Conservation (phyloP, 2,888 invertebrate species). For the Lymantria dispar region DNA sequence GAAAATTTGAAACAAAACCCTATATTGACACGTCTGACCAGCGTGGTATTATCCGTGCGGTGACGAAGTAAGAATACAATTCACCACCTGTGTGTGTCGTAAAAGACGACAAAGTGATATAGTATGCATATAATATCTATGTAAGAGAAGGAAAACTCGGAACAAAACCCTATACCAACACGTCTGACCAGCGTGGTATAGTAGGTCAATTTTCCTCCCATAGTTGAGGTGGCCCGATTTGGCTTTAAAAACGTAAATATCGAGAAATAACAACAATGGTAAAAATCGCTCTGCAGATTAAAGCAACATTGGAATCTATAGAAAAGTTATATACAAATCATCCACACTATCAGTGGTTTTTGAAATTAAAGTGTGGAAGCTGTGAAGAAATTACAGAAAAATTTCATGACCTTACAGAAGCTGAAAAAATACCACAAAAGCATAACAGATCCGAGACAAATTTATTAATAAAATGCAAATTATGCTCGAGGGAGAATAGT, state of each 20-base stretch:
- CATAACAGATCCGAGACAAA: conserved; percentile 91
- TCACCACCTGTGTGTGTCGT: too few relatives aligned
- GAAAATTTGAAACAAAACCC: too few relatives aligned
- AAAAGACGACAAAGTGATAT: too few relatives aligned
- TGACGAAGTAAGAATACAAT: too few relatives aligned
- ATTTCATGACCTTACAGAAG: conserved; percentile 91
- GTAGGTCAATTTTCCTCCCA: too few relatives aligned
- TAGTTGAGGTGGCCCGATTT: neutral
- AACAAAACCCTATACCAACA: too few relatives aligned
- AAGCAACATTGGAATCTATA: conserved; percentile 90
- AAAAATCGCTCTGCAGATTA: conserved; percentile 92
- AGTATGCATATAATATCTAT: too few relatives aligned
- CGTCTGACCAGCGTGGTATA: too few relatives aligned
- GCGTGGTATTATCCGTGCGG: too few relatives aligned
- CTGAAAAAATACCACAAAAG: conserved; percentile 87
- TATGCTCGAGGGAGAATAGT: conserved; percentile 93
- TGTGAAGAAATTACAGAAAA: conserved; percentile 93
- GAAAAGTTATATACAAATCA: conserved; percentile 89
- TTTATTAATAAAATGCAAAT: conserved; percentile 93
- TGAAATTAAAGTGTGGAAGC: conserved; percentile 92
- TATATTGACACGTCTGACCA: too few relatives aligned
- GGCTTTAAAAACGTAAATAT: neutral
- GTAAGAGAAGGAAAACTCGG: too few relatives aligned
- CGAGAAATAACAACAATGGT: conserved; percentile 78
- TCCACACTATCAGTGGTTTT: conserved; percentile 90